Evolutionary conservation across 2,797 vertebrate species (phyloP).

Genomic region (Spheniscus humboldti): DNA sequence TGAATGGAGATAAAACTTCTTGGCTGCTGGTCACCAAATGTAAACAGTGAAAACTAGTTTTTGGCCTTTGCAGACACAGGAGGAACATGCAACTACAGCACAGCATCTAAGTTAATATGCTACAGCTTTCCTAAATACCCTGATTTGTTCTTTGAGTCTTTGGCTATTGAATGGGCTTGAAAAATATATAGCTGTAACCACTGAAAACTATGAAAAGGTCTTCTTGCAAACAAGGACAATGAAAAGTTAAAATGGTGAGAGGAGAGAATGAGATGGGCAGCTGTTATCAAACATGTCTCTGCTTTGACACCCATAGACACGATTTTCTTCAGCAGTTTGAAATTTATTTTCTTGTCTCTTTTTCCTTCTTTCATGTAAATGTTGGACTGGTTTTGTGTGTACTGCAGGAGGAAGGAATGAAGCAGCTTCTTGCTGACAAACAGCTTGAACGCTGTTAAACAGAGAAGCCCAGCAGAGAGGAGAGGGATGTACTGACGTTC

Average conservation of each 20-base stretch:
- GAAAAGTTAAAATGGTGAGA: not conserved
- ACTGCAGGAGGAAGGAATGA: not conserved
- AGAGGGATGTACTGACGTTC: not conserved
- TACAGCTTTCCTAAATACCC: not conserved
- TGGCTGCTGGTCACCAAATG: not conserved
- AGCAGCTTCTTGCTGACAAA: not conserved
- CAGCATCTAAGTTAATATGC: not conserved
- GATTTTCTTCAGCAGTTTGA: not conserved
- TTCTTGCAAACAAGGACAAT: not conserved
- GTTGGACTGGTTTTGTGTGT: not conserved
- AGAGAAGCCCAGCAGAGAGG: not conserved
- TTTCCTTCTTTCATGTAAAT: not conserved
- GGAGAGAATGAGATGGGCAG: not conserved
- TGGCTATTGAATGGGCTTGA: not conserved
- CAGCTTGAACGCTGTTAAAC: not conserved
- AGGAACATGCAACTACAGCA: not conserved
- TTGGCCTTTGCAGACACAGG: not conserved
- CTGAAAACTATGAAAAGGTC: not conserved
- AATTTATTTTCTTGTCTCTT: not conserved
- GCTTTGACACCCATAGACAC: fast-evolving
- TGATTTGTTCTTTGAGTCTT: not conserved
- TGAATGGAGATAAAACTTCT: not conserved
- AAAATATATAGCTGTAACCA: not conserved
- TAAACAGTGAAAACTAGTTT: not conserved
- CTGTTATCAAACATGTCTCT: not conserved